Evolutionary conservation across 2,888 invertebrate species (phyloP).

Genomic region (Lacanobia wlatinum): DNA sequence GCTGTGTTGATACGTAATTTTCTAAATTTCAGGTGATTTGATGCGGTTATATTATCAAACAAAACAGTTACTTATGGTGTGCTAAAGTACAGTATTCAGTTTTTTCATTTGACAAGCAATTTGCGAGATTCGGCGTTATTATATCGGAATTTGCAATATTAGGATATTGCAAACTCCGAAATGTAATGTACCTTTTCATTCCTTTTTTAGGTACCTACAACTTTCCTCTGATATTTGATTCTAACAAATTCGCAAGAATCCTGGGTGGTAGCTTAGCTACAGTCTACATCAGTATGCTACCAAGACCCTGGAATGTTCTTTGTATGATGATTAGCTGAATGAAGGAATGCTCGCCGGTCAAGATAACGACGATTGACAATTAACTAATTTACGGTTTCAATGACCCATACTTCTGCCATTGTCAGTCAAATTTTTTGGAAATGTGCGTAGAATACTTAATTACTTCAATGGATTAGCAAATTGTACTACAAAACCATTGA

Average conservation of each 20-base stretch:
- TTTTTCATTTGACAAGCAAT: too few species aligned
- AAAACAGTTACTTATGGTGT: too few species aligned
- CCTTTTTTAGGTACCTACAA: too few species aligned
- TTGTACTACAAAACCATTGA: too few species aligned
- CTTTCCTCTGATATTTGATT: slow-evolving; percentile 7
- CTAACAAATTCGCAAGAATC: slow-evolving; percentile 32
- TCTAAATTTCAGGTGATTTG: background rate
- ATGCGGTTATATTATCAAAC: background rate
- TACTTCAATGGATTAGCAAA: background rate
- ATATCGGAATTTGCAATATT: too few species aligned
- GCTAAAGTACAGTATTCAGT: too few species aligned
- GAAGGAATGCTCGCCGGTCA: slow-evolving; percentile 43
- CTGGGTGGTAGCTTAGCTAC: slow-evolving; percentile 10
- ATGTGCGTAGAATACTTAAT: background rate
- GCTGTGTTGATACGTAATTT: background rate
- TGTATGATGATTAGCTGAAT: slow-evolving; percentile 58
- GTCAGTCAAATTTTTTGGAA: slow-evolving; percentile 6
- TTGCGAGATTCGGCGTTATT: too few species aligned
- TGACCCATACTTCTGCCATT: slow-evolving; percentile 1
- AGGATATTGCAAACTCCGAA: too few species aligned
- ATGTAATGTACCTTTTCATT: too few species aligned
- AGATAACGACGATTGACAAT: slow-evolving; percentile 45
- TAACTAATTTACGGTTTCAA: slow-evolving; percentile 41
- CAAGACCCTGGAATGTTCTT: slow-evolving; percentile 49
- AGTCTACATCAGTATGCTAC: slow-evolving; percentile 44